A percentile compares a stretch with the other conserved stretches of the same genome.
Conservation (phyloP, 2,888 invertebrate genomes). For the Crocallis elinguaria region DNA sequence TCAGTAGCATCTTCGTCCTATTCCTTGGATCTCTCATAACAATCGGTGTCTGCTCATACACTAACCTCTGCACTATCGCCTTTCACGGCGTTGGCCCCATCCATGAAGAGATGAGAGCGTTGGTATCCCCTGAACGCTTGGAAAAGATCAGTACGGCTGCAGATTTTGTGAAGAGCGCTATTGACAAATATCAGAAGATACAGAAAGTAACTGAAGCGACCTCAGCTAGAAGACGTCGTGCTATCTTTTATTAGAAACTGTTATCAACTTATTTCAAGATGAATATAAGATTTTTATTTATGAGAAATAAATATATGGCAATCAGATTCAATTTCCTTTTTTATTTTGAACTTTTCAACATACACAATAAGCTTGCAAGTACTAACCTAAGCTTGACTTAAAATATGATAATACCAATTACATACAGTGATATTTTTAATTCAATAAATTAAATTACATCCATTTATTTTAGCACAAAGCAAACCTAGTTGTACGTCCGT, state of each 20-base stretch:
- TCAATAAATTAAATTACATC: too few species aligned
- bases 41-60: conserved; percentile 84
- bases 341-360: too few species aligned
- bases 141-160: conserved; percentile 85
- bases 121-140: conserved; percentile 85
- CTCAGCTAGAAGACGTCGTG: conserved; percentile 55
- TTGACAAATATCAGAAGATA: conserved; percentile 84
- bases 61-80: conserved; percentile 85
- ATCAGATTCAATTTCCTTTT: too few species aligned
- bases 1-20: conserved; percentile 75
- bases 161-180: conserved; percentile 85
- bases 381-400: too few species aligned
- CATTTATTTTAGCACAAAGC: too few species aligned
- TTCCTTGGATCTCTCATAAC: conserved; percentile 77
- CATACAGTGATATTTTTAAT: too few species aligned
- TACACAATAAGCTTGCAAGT: too few species aligned
- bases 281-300: not conserved
- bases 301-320: not conserved
- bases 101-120: conserved; percentile 81
- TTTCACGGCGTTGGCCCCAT: conserved; percentile 86
- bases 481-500: too few species aligned
- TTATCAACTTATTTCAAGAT: not conserved
- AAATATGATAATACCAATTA: too few species aligned
- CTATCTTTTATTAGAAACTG: conserved; percentile 38
- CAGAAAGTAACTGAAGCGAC: conserved; percentile 58